These are phyloP conservation scores for Melipona beecheii DNA, from an alignment of 2,888 invertebrate species.

Conservation along the genomic window DNA sequence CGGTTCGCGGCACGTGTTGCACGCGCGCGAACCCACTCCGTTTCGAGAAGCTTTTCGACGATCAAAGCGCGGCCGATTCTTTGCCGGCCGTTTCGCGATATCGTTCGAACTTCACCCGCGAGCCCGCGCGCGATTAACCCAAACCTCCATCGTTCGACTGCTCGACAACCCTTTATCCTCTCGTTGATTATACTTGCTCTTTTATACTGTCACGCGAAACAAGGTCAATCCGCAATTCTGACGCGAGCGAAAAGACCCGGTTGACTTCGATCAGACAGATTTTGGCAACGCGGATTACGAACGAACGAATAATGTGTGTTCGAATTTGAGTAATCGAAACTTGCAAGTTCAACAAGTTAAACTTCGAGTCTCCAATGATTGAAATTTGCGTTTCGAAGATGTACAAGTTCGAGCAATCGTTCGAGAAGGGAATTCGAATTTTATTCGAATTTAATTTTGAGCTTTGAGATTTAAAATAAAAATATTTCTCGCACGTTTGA, in stretches of 20 bases:
- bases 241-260: background rate
- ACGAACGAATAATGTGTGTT: too few relatives aligned
- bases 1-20: slow-evolving; percentile 19
- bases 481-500: too few relatives aligned
- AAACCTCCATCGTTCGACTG: background rate
- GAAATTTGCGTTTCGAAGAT: too few relatives aligned
- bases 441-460: too few relatives aligned
- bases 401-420: too few relatives aligned
- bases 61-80: slow-evolving; percentile 25
- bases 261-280: background rate
- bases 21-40: background rate
- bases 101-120: background rate
- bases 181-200: background rate
- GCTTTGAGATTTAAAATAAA: too few relatives aligned
- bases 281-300: too few relatives aligned
- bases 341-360: too few relatives aligned
- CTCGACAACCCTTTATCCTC: background rate
- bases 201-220: background rate
- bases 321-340: too few relatives aligned
- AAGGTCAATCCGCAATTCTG: background rate
- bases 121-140: background rate
- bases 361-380: too few relatives aligned
- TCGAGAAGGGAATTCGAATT: too few relatives aligned
- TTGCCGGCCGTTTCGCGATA: background rate
- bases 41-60: slow-evolving; percentile 21